These are phyloP conservation scores for Hycleus phaleratus DNA, from an alignment of 1,140 invertebrate species.

Conservation along the genomic window DNA sequence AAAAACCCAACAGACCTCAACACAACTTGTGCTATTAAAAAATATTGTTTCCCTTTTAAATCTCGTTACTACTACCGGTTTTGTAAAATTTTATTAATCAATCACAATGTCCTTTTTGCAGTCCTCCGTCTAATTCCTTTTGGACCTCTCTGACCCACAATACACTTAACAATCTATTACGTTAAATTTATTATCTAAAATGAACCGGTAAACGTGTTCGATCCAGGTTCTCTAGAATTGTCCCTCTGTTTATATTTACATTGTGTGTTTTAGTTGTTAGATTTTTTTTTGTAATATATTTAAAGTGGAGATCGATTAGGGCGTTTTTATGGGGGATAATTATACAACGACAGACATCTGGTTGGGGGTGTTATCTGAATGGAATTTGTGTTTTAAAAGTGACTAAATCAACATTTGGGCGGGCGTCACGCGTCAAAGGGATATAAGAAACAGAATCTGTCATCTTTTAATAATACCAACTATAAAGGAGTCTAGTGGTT, in stretches of 20 bases:
- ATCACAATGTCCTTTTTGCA: background rate
- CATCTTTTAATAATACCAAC: constrained; percentile 13
- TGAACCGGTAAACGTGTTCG: too few species aligned
- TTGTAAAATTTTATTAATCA: constrained; percentile 9
- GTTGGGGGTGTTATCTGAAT: constrained; percentile 29
- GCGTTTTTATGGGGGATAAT: constrained; percentile 30
- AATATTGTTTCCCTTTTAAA: constrained; percentile 28
- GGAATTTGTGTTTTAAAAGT: constrained; percentile 18
- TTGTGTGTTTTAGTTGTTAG: too few species aligned
- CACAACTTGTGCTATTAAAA: constrained; percentile 30
- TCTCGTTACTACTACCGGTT: constrained; percentile 15
- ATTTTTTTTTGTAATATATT: too few species aligned
- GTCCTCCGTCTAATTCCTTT: too few species aligned
- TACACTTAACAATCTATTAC: too few species aligned
- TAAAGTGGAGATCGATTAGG: constrained; percentile 2
- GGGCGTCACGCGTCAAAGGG: constrained; percentile 28
- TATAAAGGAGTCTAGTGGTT: constrained; percentile 8
- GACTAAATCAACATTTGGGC: constrained; percentile 19
- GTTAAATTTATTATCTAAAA: too few species aligned
- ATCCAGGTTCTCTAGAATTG: too few species aligned
- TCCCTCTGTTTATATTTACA: too few species aligned
- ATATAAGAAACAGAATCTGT: constrained; percentile 27
- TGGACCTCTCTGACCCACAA: too few species aligned
- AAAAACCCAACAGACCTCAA: constrained; percentile 14
- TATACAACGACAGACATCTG: constrained; percentile 31